Conservation (phyloP, 2,888 invertebrate genomes). For the Melanchra persicariae region DNA sequence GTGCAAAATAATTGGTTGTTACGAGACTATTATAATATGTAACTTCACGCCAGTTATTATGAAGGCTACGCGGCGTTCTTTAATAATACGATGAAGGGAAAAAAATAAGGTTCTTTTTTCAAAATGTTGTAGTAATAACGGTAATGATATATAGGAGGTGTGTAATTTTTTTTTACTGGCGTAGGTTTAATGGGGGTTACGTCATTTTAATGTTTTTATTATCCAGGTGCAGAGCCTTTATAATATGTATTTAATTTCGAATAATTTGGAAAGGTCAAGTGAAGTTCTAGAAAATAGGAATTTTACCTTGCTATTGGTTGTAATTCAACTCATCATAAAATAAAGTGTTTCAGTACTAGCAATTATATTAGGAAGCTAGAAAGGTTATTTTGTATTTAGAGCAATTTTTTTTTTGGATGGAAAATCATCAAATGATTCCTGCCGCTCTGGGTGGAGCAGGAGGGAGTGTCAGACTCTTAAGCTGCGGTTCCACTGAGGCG, state of each 20-base stretch:
- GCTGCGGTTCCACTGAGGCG: too few relatives aligned
- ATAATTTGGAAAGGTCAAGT: background rate
- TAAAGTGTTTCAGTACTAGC: too few relatives aligned
- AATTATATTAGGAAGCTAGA: too few relatives aligned
- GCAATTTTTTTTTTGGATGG: too few relatives aligned
- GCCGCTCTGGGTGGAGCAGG: too few relatives aligned
- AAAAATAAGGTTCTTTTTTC: conserved; percentile 16
- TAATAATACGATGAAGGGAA: conserved; percentile 52
- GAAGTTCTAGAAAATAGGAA: background rate
- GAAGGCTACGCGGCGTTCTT: conserved; percentile 51
- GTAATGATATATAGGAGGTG: background rate
- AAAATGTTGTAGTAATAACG: background rate
- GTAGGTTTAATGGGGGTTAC: background rate
- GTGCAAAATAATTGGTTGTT: conserved; percentile 72
- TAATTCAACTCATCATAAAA: too few relatives aligned
- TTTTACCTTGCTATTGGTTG: too few relatives aligned
- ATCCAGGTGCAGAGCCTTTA: background rate
- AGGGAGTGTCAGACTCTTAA: too few relatives aligned
- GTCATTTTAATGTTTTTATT: conserved; percentile 20
- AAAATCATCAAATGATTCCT: too few relatives aligned
- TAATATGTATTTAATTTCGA: conserved; percentile 8
- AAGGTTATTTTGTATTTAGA: too few relatives aligned
- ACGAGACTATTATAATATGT: conserved; percentile 66
- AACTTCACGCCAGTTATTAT: conserved; percentile 62
- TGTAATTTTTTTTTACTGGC: background rate